These are phyloP conservation scores for Pangasius djambal DNA, from an alignment of 2,797 vertebrate species.

Conservation along the genomic window DNA sequence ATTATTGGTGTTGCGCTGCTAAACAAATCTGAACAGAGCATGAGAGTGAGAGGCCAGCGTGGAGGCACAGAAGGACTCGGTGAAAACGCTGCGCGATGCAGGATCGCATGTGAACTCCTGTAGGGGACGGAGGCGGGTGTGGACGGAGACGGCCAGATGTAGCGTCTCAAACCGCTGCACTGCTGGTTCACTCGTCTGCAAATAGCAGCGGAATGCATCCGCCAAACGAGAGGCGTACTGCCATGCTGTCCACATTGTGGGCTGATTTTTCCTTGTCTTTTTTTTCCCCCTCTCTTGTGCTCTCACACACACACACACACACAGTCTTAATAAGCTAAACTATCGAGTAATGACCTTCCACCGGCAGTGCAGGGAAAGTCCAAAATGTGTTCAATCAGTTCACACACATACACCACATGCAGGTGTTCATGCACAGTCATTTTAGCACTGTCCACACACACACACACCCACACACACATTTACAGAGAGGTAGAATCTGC, in stretches of 20 bases:
- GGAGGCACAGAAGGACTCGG: constrained; percentile 69
- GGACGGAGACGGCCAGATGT: constrained; percentile 56
- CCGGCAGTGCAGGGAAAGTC: constrained; percentile 23
- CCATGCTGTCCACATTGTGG: constrained; percentile 25
- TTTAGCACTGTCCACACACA: background rate
- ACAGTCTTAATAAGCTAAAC: constrained; percentile 21
- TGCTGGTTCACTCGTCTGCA: constrained; percentile 51
- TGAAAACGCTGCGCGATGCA: constrained; percentile 70
- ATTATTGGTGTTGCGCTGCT: background rate
- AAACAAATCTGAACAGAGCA: background rate
- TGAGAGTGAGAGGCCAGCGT: constrained; percentile 57
- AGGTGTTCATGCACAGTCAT: constrained; percentile 32
- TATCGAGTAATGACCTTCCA: constrained; percentile 28
- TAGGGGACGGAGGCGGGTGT: constrained; percentile 61
- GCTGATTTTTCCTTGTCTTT: background rate
- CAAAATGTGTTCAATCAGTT: constrained; percentile 16
- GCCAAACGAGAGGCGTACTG: constrained; percentile 24
- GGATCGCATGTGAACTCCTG: background rate
- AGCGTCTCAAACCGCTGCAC: constrained; percentile 63
- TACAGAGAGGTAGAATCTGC: background rate
- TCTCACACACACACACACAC: background rate
- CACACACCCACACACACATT: background rate
- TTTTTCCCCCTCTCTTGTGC: background rate
- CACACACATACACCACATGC: constrained; percentile 22
- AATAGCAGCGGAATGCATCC: constrained; percentile 64